Base-by-base conservation (phyloP, 2,797 vertebrate species). In the Rhynchonycteris naso region DNA sequence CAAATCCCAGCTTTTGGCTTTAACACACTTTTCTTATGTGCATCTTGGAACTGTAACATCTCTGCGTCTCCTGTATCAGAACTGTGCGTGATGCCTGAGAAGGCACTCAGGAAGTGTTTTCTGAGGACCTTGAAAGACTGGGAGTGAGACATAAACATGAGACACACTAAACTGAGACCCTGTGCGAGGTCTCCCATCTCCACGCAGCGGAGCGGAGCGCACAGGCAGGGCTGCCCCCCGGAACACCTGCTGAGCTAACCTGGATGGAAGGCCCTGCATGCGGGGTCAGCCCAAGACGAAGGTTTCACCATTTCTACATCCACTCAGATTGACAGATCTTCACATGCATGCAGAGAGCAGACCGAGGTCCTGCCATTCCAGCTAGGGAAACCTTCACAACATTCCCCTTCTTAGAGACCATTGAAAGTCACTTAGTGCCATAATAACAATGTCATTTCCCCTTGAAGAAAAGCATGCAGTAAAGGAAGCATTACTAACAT, bases 371-470 rank as follows among this genome's bases (percentile, higher is more conserved):
- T 58, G 50, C 28, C 89, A 24, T 56, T 18, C n/a, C 88, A 89
- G 16, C 28, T 78, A 30, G 26, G n/a, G 79, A 90, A 88, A 52
- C 12, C 68, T 66, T 28, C 50, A 71, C 30, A 47, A 33, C 22
- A 15, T 88, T 58, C 7, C 83, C 12, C 74, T 14, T 63, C 54
- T 76, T 63, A 56, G 50, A 65, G 15, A 75, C 65, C 21, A 87
- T 71, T 66, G 33, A 75, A 92, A 86, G 52, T 75, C 79, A 76
- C 59, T 74, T 79, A 75, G 83, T 56, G 56, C 35, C 28, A 22
- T 26, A 38, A 76, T 86, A 86, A 35, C 15, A 91, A 86, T 68
- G 54, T 5, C 26, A 12, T 83, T 95, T 95, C 90, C 50, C 78
- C 74, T 19, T 18, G 58, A 72, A 93, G 80, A 78, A 93, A 94